Conservation (phyloP, 2,888 invertebrate species). For the Tipula confusa region DNA sequence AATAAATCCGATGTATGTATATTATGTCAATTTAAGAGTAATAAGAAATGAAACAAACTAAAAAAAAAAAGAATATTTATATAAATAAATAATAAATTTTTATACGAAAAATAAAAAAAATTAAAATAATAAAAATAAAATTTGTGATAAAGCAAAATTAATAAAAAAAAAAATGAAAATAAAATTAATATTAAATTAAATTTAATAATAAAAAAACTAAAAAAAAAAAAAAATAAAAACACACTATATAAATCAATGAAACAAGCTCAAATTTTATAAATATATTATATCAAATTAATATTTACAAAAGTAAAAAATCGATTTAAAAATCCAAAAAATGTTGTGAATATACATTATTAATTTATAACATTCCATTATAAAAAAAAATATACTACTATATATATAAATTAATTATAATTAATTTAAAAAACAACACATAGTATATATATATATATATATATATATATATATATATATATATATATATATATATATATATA, state of each 20-base stretch:
- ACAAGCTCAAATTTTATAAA: slow-evolving; percentile 25
- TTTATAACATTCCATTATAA: slow-evolving; percentile 16
- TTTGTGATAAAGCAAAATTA: slow-evolving; percentile 25
- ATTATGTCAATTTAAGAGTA: slow-evolving; percentile 8
- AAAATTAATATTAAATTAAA: background rate
- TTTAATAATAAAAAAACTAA: slow-evolving; percentile 13
- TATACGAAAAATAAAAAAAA: background rate
- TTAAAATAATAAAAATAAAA: background rate
- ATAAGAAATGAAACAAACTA: background rate
- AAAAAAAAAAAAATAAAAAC: no score
- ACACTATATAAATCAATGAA: slow-evolving; percentile 20
- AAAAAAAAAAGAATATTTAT: background rate
- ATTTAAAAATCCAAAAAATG: background rate
- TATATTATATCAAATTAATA: slow-evolving; percentile 25
- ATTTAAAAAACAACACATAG: background rate
- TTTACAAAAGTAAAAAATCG: background rate
- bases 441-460: no score
- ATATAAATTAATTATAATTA: background rate
- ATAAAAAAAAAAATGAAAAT: background rate
- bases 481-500: no score
- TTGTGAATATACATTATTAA: slow-evolving; percentile 25
- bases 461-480: no score
- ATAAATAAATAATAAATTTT: slow-evolving; percentile 25
- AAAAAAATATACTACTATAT: slow-evolving; percentile 13
- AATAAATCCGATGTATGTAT: background rate